phyloP scores from a whole-genome alignment of 2,113 vertebrate genomes.

The Cichladusa arquata region DNA sequence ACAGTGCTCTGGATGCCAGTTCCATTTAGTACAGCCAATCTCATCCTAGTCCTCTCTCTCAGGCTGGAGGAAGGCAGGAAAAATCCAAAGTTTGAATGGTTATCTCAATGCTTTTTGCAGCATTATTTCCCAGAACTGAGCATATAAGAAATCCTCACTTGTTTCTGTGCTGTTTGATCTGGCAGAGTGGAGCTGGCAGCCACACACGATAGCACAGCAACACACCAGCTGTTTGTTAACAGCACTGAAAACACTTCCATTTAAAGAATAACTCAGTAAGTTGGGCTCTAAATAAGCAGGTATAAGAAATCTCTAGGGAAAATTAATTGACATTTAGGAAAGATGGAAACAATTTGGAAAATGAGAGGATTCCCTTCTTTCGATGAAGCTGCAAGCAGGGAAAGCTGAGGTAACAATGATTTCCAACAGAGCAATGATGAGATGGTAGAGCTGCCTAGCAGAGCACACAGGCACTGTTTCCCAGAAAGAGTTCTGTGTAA shows the following conservation, averaged over 20 bases:
- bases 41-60: not conserved
- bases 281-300: conserved; percentile 57
- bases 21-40: not conserved
- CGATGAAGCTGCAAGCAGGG: conserved; percentile 26
- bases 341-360: conserved; percentile 37
- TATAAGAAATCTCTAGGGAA: conserved; percentile 50
- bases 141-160: not conserved
- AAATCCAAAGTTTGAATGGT: not conserved
- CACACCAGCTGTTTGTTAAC: conserved; percentile 20
- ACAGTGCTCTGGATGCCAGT: not conserved
- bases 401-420: conserved; percentile 44
- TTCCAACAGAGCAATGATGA: conserved; percentile 56
- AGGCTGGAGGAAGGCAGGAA: not conserved
- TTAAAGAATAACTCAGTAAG: conserved; percentile 59
- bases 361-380: conserved; percentile 57
- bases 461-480: not conserved
- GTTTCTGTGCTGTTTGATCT: conserved; percentile 1
- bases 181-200: not conserved
- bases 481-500: not conserved
- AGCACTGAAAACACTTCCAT: conserved; percentile 30
- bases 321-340: conserved; percentile 61
- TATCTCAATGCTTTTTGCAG: not conserved
- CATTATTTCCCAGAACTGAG: not conserved
- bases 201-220: not conserved
- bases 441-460: conserved; percentile 45